Conservation (phyloP, 2,113 vertebrate species). For the Vireo altiloquus region DNA sequence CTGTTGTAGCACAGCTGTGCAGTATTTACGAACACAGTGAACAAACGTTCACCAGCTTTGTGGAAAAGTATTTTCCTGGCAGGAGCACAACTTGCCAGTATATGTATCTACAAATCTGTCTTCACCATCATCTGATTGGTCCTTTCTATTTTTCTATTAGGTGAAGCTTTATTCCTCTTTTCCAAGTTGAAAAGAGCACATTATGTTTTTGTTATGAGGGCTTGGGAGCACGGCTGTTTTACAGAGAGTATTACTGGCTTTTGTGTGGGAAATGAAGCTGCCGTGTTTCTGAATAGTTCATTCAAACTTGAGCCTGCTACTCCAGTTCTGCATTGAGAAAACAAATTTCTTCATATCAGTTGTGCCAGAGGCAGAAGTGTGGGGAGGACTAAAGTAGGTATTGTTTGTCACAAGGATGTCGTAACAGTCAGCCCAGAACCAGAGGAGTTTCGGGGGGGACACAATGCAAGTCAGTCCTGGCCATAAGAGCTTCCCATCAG, state of each 20-base stretch:
- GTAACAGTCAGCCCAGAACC: background rate
- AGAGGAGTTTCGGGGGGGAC: background rate
- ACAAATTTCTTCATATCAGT: background rate
- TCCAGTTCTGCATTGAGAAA: slow-evolving; percentile 4
- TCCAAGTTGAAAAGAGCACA: background rate
- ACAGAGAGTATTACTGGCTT: background rate
- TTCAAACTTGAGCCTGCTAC: background rate
- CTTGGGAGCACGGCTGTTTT: background rate
- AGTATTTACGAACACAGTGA: background rate
- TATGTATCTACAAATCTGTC: background rate
- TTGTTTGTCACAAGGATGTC: background rate
- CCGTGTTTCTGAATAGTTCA: slow-evolving; percentile 7
- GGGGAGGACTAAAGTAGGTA: background rate
- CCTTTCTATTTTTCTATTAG: background rate
- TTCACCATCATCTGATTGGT: background rate
- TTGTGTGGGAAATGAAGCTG: slow-evolving; percentile 23
- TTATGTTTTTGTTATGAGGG: background rate
- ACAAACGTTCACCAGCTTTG: background rate
- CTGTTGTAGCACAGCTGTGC: background rate
- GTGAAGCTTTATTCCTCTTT: background rate
- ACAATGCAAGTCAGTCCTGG: background rate
- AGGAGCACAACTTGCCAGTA: background rate
- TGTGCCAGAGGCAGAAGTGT: slow-evolving; percentile 9
- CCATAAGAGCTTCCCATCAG: background rate
- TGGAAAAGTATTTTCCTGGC: background rate